Percentiles rank a stretch among this genome's conserved stretches.
These are phyloP conservation scores for Halcyon leucocephala DNA, from an alignment of 2,797 vertebrate species.

Conservation along the genomic window DNA sequence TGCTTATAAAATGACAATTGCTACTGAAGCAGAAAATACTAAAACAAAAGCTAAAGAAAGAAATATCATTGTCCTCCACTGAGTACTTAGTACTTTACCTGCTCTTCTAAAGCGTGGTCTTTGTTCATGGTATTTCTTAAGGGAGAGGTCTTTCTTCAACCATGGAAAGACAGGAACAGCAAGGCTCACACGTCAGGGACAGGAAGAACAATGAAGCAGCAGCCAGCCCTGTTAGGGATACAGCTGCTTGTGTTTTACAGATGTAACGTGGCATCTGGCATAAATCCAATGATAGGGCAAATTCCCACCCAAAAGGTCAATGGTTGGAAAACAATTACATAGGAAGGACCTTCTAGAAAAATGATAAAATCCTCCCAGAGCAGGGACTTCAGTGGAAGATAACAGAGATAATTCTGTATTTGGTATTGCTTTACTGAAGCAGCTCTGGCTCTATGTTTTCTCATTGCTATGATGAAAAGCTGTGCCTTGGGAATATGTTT, in stretches of 20 bases:
- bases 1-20: not conserved
- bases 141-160: not conserved
- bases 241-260: not conserved
- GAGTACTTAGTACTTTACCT: not conserved
- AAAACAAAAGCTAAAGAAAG: not conserved
- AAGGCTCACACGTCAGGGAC: not conserved
- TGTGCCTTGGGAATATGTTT: not conserved
- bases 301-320: not conserved
- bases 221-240: not conserved
- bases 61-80: not conserved
- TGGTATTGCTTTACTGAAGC: not conserved
- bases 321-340: not conserved
- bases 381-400: not conserved
- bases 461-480: not conserved
- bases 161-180: not conserved
- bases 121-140: not conserved
- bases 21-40: not conserved
- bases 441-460: not conserved
- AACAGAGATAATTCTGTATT: not conserved
- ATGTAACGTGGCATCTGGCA: not conserved
- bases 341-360: not conserved
- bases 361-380: not conserved
- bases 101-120: not conserved
- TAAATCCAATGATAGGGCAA: not conserved
- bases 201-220: not conserved